Evolutionary conservation across 1,140 invertebrate species (phyloP), one percentile per base, ranked within the genome.

Genomic region (Procambarus virginalis): DNA sequence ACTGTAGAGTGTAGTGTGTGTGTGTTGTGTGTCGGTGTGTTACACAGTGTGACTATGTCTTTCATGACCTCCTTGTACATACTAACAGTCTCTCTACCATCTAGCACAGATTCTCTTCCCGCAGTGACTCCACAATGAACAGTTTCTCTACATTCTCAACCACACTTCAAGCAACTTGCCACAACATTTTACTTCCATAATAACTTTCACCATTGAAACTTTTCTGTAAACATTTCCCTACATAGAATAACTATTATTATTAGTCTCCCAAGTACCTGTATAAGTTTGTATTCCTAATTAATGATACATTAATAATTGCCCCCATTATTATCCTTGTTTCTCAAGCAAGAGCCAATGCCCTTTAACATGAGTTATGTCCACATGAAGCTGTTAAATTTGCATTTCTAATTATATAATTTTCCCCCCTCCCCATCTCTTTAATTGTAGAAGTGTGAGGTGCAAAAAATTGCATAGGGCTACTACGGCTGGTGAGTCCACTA

Each of bases 391-490:
- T n/a, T n/a, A 73, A 34, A 73, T 73, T 73, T 73, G 68, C 34
- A 73, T 73, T 73, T 73, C 68, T 73, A 73, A 73, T 73, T 73
- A 22, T 73, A 34, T 20, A 22, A 73, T 73, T 73, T 73, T 20
- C 68, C 68, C 60, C 60, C 68, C 68, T 3, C 34, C 22, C 34
- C 20, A 34, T 73, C 34, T 73, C 34, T 73, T 34, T 34, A 34
- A 22, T 5, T 73, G 14, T 73, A 73, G 68, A 73, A 73, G 68
- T 73, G 68, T 73, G n/a, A 73, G 68, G 34, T 73, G 68, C 68
- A 73, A 73, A 73, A 73, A 73, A 73, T 20, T 73, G 68, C 68
- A 73, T 73, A 73, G 68, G 68, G 68, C 68, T 73, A 73, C 68
- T 73, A 73, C 68, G 22, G 68, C 68, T 73, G 68, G 68, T 73